phyloP scores from a whole-genome alignment of 64 coral and sea anemone species.

The Astreopora myriophthalma region DNA sequence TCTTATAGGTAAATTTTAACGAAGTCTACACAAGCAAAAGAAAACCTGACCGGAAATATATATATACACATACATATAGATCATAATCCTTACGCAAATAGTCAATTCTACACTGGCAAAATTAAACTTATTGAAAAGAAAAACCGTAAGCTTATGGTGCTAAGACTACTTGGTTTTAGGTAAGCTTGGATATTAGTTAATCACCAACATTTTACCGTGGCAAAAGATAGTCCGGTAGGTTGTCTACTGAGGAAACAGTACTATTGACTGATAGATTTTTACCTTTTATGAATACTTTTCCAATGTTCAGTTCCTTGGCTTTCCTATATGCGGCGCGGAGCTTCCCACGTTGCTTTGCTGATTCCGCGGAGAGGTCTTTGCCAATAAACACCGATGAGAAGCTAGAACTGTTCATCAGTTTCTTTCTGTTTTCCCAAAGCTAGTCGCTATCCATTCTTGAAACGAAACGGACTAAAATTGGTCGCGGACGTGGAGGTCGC shows the following conservation, averaged over 20 bases:
- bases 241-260: neutral
- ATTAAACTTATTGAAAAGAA: too few relatives aligned
- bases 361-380: neutral
- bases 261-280: neutral
- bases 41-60: too few relatives aligned
- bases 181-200: too few relatives aligned
- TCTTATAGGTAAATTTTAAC: too few relatives aligned
- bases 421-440: neutral
- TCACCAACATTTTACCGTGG: too few relatives aligned
- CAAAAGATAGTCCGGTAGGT: neutral
- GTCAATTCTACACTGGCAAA: too few relatives aligned
- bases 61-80: too few relatives aligned
- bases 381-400: neutral
- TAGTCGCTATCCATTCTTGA: neutral
- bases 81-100: too few relatives aligned
- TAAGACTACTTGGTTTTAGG: too few relatives aligned
- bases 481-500: neutral
- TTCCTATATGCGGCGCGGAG: neutral
- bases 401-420: neutral
- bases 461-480: neutral
- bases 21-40: too few relatives aligned
- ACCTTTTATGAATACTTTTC: neutral
- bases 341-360: neutral
- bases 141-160: too few relatives aligned
- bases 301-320: neutral